Base-by-base conservation (phyloP, 2,888 invertebrate genomes). In the Tenthredo distinguenda region DNA sequence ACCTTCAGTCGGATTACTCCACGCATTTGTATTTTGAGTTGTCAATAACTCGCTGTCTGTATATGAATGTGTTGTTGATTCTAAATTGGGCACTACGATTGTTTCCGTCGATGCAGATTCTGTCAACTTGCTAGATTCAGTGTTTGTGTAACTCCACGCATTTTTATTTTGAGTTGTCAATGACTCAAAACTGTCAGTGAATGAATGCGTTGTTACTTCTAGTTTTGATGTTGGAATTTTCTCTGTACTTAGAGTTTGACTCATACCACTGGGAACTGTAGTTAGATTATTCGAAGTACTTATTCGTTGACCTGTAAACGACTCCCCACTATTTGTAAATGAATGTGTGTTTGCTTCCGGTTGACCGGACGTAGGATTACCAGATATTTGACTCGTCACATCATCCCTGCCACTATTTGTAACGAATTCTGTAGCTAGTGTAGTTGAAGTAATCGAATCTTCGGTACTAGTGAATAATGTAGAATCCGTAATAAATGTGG, bases 291-390 rank as follows among this genome's bases (percentile, higher is more conserved):
- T 34, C 10, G 37, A 34, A 77, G 31, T 18, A 50, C 55, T 84
- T 55, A 79, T 68, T 77, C 47, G 58, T 47, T 84, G 55, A 31
- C n/a, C 37, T 47, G 84, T 58, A 26, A 34, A 72, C 4, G 72
- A 77, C 31, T 77, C 31, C 15, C 21, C 50, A 50, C 34, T 55
- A 40, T 21, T 37, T 43, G 43, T 72, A 21, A 21, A n/a, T 12
- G 72, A 43, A 58, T 81, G 15, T 86, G 87, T 89, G 87, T 76
- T 86, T 83, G 84, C 86, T 87, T 84, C 87, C 84, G 86, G 82
- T 87, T 85, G 87, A 86, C 71, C 85, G 86, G 62, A 74, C 31
- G 72, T 82, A 43, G 71, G 77, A 31, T 84, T 58, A 31, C 40
- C 21, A 26, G 79, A 37, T 37, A 18, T 21, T 50, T 62, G 34